Evolutionary conservation across 2,888 invertebrate genomes (phyloP).

Genomic region (Napeogenes sylphis): DNA sequence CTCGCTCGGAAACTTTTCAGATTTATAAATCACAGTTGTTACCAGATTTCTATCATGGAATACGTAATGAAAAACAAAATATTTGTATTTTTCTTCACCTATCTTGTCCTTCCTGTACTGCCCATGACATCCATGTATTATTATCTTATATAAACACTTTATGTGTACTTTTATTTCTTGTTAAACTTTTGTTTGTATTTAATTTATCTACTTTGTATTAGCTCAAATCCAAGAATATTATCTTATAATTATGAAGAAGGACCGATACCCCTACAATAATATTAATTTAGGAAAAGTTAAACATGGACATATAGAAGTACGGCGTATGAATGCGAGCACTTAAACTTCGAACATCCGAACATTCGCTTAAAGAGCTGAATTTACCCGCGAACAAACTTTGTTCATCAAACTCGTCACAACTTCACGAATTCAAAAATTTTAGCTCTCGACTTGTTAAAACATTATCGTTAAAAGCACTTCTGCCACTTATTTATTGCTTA

Average conservation of each 20-base stretch:
- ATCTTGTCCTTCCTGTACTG: background rate
- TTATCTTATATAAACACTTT: background rate
- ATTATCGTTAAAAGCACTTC: background rate
- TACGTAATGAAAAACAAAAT: conserved; percentile 1
- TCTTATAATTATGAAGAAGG: conserved; percentile 1
- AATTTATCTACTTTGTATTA: background rate
- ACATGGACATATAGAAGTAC: conserved; percentile 11
- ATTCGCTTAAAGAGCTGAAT: conserved; percentile 6
- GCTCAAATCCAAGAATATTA: background rate
- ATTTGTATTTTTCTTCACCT: background rate
- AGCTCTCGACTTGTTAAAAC: conserved; percentile 1
- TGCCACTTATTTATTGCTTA: too few relatives aligned
- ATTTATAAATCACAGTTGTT: conserved; percentile 7
- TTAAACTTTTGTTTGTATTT: background rate
- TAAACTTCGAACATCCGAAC: conserved; percentile 4
- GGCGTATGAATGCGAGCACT: background rate
- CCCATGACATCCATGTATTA: background rate
- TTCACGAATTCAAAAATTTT: conserved; percentile 6
- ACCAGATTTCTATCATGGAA: conserved; percentile 6
- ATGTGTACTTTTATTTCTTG: too few relatives aligned
- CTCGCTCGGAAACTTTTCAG: conserved; percentile 4
- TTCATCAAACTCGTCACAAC: conserved; percentile 10
- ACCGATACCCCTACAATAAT: background rate
- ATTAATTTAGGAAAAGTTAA: conserved; percentile 6
- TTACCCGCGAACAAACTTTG: conserved; percentile 4